A percentile compares a stretch with the other conserved stretches of the same genome.
Conservation (phyloP, 2,797 vertebrate genomes). For the Sparidentex hasta region DNA sequence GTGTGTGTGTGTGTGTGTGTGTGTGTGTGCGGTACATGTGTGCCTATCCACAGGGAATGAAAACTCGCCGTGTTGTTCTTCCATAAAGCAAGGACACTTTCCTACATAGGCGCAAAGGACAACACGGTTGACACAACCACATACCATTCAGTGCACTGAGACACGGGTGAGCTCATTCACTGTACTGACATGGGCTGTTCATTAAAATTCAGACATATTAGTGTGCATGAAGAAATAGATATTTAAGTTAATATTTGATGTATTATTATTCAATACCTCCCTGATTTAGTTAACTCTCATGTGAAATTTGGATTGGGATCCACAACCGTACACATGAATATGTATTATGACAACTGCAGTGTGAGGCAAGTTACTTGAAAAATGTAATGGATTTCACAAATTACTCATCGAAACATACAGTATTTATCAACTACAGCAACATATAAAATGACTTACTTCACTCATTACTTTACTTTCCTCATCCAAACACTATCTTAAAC, state of each 20-base stretch:
- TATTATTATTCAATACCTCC: slow-evolving; percentile 27
- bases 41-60: slow-evolving; percentile 75
- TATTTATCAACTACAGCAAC: background rate
- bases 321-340: slow-evolving; percentile 15
- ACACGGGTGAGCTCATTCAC: slow-evolving; percentile 2
- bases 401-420: background rate
- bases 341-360: background rate
- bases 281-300: slow-evolving; percentile 24
- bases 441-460: background rate
- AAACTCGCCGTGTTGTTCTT: slow-evolving; percentile 75
- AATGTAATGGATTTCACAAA: background rate
- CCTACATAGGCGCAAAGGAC: slow-evolving; percentile 71
- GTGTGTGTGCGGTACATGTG: slow-evolving; percentile 57
- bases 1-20: slow-evolving; percentile 41
- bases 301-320: slow-evolving; percentile 34
- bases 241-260: slow-evolving; percentile 31
- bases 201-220: slow-evolving; percentile 14
- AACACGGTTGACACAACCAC: slow-evolving; percentile 40
- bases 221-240: slow-evolving; percentile 14
- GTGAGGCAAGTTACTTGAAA: background rate
- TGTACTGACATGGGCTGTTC: slow-evolving; percentile 18
- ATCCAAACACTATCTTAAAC: background rate
- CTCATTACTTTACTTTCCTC: background rate
- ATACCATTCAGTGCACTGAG: slow-evolving; percentile 22
- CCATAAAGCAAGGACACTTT: slow-evolving; percentile 80